These are phyloP conservation scores for Malaclemys terrapin DNA, from an alignment of 2,113 vertebrate genomes.

Conservation along the genomic window DNA sequence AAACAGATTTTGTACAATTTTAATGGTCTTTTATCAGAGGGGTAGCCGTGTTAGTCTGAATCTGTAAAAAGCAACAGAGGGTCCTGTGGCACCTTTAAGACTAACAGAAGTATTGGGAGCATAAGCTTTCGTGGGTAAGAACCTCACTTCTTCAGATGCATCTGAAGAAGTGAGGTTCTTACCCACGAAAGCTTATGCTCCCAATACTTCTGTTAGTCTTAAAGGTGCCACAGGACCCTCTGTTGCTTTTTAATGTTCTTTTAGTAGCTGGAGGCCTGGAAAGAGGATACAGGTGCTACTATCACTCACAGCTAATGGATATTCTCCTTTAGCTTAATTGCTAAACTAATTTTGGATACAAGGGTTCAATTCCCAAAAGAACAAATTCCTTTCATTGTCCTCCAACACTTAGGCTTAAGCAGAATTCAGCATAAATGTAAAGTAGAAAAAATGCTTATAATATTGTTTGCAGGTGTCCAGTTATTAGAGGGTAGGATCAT, in stretches of 20 bases:
- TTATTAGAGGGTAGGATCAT: background rate
- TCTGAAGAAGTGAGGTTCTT: too few relatives aligned
- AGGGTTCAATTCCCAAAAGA: background rate
- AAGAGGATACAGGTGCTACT: background rate
- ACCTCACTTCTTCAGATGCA: too few relatives aligned
- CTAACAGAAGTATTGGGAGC: too few relatives aligned
- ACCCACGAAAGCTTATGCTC: too few relatives aligned
- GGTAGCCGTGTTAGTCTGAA: too few relatives aligned
- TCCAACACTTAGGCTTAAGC: background rate
- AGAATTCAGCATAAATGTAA: background rate
- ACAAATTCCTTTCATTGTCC: background rate
- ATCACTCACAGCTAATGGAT: constrained; percentile 40
- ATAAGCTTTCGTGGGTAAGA: too few relatives aligned
- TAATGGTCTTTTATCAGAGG: background rate
- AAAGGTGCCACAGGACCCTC: too few relatives aligned
- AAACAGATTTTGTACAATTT: background rate
- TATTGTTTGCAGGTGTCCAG: background rate
- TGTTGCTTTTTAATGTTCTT: background rate
- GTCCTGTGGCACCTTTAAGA: too few relatives aligned
- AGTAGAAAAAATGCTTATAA: background rate
- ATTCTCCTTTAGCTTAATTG: background rate
- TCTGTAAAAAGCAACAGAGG: too few relatives aligned
- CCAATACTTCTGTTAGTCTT: too few relatives aligned
- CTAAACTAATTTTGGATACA: constrained; percentile 37
- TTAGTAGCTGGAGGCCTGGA: constrained; percentile 13